Conservation (phyloP, 2,888 invertebrate species). For the Colletes collaris region DNA sequence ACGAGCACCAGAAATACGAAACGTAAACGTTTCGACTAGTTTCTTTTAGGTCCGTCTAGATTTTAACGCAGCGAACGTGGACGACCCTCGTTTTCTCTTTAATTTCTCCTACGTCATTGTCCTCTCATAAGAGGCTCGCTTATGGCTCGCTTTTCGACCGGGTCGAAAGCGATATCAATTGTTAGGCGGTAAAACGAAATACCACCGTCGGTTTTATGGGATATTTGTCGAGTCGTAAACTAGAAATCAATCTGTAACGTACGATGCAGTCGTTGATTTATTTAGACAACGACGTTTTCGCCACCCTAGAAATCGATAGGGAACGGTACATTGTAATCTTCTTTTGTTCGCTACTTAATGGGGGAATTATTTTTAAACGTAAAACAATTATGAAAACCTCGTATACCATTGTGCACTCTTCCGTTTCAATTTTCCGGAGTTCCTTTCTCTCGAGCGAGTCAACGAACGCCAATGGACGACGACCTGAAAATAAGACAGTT, state of each 20-base stretch:
- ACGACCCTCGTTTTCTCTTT: neutral
- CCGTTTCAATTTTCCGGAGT: no score
- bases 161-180: constrained; percentile 7
- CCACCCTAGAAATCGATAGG: neutral
- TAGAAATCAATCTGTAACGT: constrained; percentile 54
- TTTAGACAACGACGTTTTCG: constrained; percentile 1
- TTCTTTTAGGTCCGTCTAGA: no score
- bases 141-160: constrained; percentile 7
- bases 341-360: no score
- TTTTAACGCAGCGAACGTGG: neutral
- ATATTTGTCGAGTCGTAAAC: constrained; percentile 59
- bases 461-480: no score
- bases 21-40: no score
- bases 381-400: no score
- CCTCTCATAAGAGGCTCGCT: neutral
- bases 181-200: constrained; percentile 43
- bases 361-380: no score
- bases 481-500: no score
- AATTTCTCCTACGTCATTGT: neutral
- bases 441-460: no score
- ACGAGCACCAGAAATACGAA: no score
- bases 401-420: no score
- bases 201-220: constrained; percentile 45
- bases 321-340: no score
- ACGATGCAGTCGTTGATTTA: constrained; percentile 21